Base-by-base conservation (phyloP, 2,888 invertebrate species). In the Cantharis flavilabris region DNA sequence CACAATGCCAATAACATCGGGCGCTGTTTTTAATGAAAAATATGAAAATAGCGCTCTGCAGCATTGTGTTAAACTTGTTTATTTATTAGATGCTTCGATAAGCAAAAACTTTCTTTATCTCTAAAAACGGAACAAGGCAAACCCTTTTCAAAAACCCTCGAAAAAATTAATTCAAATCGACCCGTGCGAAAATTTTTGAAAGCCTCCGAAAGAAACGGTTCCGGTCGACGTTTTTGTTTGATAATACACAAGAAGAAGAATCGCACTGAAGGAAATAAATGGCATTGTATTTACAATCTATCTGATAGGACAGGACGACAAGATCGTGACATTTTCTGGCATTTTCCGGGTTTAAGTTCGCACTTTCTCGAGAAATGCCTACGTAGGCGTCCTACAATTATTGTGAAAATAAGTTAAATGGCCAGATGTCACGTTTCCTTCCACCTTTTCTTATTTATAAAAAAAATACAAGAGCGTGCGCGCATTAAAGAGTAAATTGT, bases 1-100 rank as follows among this genome's bases (percentile, higher is more conserved):
- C 85, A 86, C 85, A 85, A 85, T 86, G 86, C 86, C 86, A 87
- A 87, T 86, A 86, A 86, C 85, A 86, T 83, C 83, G 82, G 83
- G 81, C 83, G 82, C 83, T 83, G 83, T 82, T 84, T 84, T 85
- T 85, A 85, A 85, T 84, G 83, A 83, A 83, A 83, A 81, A 83
- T 77, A 77, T 77, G 75, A 77, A 77, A 77, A 77, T 77, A 72
- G 77, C 72, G 62, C 72, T 71, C 75, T 63, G 65, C 62, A 70
- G 33, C 72, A 75, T 72, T 74, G 71, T 70, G 71, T 69, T 69
- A 74, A 74, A 71, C 33, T 74, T 74, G 71, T 77, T 74, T 74
- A 72, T 77, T 71, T 74, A 74, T 72, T 78, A 62, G 28, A 62
- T 28, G 70, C 26, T 67, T 72, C 70, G 70, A 62, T 77, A 71